Conservation (phyloP, 1,140 invertebrate genomes). For the Drosophila grimshawi region DNA sequence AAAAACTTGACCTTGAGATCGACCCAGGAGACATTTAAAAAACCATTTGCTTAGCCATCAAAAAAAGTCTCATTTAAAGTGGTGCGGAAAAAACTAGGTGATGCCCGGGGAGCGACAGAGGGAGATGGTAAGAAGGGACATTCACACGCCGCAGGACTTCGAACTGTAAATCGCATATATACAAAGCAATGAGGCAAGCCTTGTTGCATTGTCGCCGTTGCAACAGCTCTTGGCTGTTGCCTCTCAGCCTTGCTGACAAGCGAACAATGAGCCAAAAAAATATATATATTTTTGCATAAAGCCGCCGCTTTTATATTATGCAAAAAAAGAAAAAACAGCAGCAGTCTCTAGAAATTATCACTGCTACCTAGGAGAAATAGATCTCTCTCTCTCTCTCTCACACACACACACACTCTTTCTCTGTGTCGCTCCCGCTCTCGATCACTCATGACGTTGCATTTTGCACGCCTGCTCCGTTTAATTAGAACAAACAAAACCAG, state of each 20-base stretch:
- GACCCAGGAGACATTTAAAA: slow-evolving; percentile 37
- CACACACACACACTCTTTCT: slow-evolving; percentile 10
- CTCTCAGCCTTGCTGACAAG: slow-evolving; percentile 43
- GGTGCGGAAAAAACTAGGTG: slow-evolving; percentile 35
- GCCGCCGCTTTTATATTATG: slow-evolving; percentile 35
- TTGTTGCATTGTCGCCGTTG: slow-evolving; percentile 26
- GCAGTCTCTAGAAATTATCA: background rate
- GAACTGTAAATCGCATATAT: slow-evolving; percentile 20
- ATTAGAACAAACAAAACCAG: slow-evolving; percentile 61
- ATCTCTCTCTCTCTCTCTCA: background rate
- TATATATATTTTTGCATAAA: slow-evolving; percentile 46
- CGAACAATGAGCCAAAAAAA: slow-evolving; percentile 40
- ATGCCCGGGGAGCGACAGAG: slow-evolving; percentile 5
- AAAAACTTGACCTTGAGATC: slow-evolving; percentile 54
- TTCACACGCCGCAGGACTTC: slow-evolving; percentile 54
- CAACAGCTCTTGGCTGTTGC: slow-evolving; percentile 26
- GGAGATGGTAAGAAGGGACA: background rate
- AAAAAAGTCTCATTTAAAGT: slow-evolving; percentile 54
- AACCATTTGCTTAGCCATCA: slow-evolving; percentile 37
- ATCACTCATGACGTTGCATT: slow-evolving; percentile 60
- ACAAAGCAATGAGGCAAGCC: slow-evolving; percentile 39
- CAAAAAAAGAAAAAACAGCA: slow-evolving; percentile 38
- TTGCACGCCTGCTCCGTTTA: slow-evolving; percentile 59
- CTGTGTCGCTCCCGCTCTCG: background rate
- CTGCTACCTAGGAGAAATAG: slow-evolving; percentile 25